Conservation (phyloP, 2,797 vertebrate species). For the Gambusia yucatana region DNA sequence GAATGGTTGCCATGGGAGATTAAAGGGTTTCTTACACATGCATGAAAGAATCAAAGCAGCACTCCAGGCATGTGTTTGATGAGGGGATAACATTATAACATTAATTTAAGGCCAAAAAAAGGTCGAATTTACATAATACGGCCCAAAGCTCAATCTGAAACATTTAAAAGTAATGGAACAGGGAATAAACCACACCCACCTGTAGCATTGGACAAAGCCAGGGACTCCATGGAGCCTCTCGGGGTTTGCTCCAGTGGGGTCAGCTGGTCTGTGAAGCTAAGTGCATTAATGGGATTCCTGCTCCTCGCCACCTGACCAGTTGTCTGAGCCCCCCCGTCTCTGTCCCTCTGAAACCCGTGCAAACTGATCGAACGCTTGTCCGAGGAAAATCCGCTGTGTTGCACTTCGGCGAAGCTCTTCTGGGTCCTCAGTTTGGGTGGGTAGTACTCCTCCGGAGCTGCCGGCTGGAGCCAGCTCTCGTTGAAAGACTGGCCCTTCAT, state of each 20-base stretch:
- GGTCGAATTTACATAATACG: background rate
- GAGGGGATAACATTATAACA: no score
- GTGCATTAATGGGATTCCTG: constrained; percentile 92
- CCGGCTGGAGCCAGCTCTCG: constrained; percentile 88
- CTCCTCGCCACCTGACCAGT: constrained; percentile 87
- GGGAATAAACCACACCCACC: background rate
- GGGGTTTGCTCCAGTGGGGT: constrained; percentile 93
- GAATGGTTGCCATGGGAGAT: no score
- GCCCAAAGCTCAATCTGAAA: background rate
- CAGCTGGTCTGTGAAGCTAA: constrained; percentile 92
- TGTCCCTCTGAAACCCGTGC: constrained; percentile 90
- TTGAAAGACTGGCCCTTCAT: constrained; percentile 90
- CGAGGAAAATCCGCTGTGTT: constrained; percentile 84
- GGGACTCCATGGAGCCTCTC: constrained; percentile 93
- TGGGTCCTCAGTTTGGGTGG: constrained; percentile 89
- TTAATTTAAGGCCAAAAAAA: no score
- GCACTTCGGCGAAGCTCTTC: constrained; percentile 90
- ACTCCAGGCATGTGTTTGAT: no score
- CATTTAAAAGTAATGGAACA: background rate
- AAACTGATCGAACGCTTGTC: constrained; percentile 91
- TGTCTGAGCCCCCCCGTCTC: constrained; percentile 72
- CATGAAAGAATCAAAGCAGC: no score
- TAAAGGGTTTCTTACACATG: no score
- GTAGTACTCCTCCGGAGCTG: constrained; percentile 87
- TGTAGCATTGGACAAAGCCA: constrained; percentile 87